phyloP scores from a whole-genome alignment of 23 tunicate genomes.

The Ciona savignyi region DNA sequence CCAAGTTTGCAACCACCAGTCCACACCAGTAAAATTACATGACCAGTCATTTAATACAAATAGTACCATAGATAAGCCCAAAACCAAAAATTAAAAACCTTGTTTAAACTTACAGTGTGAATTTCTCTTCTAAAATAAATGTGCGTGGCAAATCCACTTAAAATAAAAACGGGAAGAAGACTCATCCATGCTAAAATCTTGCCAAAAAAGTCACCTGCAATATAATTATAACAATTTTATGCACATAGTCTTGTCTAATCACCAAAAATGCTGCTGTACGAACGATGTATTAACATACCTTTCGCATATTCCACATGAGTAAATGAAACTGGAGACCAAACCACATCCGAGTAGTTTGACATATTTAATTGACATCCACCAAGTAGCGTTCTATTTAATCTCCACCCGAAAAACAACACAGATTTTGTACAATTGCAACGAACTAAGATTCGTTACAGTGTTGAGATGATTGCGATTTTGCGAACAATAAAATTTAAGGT shows the following conservation, averaged over 20 bases:
- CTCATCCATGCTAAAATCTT: slow-evolving; percentile 30
- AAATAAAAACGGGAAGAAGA: slow-evolving; percentile 19
- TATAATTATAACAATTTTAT: not conserved
- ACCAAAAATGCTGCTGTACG: no score
- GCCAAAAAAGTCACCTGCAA: slow-evolving; percentile 28
- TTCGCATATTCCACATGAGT: slow-evolving; percentile 34
- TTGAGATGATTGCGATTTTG: no score
- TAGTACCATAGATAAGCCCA: no score
- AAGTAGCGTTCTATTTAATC: no score
- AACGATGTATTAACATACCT: slow-evolving; percentile 1
- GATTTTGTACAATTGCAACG: no score
- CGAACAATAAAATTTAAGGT: no score
- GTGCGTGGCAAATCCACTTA: slow-evolving; percentile 27
- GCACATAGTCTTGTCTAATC: not conserved
- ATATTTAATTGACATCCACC: no score
- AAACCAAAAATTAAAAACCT: not conserved
- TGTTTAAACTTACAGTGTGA: slow-evolving; percentile 19
- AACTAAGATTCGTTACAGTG: no score
- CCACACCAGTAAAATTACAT: slow-evolving; percentile 19
- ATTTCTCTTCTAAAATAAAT: slow-evolving; percentile 33
- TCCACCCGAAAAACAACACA: no score
- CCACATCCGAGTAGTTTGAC: not conserved
- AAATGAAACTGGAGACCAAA: slow-evolving; percentile 17
- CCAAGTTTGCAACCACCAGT: slow-evolving; percentile 6
- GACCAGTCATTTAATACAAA: slow-evolving; percentile 2